These are phyloP conservation scores for Triplophysa tibetana DNA, from an alignment of 2,113 vertebrate species.

Conservation along the genomic window DNA sequence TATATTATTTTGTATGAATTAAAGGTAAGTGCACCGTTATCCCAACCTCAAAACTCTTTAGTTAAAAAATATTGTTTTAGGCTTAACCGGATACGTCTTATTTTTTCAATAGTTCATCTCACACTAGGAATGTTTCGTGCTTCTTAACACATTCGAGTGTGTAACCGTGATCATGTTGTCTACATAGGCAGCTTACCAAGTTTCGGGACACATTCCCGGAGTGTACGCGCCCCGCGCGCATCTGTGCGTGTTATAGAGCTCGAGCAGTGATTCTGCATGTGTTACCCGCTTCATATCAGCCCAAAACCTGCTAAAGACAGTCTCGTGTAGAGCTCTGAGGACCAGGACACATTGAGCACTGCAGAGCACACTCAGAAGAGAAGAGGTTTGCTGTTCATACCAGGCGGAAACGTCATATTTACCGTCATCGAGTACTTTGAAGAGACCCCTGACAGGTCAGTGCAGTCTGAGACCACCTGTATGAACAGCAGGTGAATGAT, in stretches of 20 bases:
- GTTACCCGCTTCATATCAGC: not conserved
- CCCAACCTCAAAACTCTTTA: too few relatives aligned
- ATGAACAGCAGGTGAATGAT: conserved; percentile 16
- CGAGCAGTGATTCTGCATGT: too few relatives aligned
- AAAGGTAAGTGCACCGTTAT: too few relatives aligned
- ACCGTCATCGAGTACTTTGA: not conserved
- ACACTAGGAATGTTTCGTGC: too few relatives aligned
- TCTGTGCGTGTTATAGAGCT: not conserved
- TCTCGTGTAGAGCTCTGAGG: not conserved
- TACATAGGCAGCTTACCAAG: not conserved
- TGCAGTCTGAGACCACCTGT: conserved; percentile 1
- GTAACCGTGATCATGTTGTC: not conserved
- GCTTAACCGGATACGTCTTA: too few relatives aligned
- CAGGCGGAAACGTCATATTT: not conserved
- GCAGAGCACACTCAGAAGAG: not conserved
- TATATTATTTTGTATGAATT: too few relatives aligned
- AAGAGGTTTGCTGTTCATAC: not conserved
- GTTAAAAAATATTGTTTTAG: too few relatives aligned
- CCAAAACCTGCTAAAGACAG: not conserved
- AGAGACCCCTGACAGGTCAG: conserved; percentile 13
- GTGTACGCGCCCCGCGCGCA: not conserved
- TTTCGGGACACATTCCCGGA: not conserved
- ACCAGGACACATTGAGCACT: not conserved
- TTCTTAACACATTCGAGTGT: not conserved
- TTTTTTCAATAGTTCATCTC: not conserved